Base-by-base conservation (phyloP, 1,140 invertebrate species). In the Venturia canescens region DNA sequence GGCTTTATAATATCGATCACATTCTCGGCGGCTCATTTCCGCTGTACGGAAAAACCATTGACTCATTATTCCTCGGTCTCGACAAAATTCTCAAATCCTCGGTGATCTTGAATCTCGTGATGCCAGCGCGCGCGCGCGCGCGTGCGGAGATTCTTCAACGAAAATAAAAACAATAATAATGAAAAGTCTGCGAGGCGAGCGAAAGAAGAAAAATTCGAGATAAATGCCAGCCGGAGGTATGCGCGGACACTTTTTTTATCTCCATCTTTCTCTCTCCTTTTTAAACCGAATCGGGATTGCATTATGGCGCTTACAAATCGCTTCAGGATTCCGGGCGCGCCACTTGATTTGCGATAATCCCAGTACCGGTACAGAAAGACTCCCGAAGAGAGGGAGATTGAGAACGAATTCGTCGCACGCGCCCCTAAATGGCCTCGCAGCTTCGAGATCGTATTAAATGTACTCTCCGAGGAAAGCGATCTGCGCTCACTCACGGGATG, bases 231-330 rank as follows among this genome's bases (percentile, higher is more conserved):
- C 1, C 50, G 18, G 11, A 53, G 50, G 50, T 53, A 53, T 18
- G 50, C n/a, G 15, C 48, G 50, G 16, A 11, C 50, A 53, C 3
- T 53, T 53, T 53, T 53, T 53, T 53, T 53, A 7, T 53, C 15
- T 53, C 15, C 15, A n/a, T 53, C 11, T 53, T 21, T 53, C 11
- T 53, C 16, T 53, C 11, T 53, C 50, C 4, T 53, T 44, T 11
- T 44, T 44, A 6, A 44, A 44, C 76, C 70, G 72, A 48, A 48
- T 88, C 83, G 76, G 27, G 70, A 70, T 80, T 69, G 83, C 77
- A 88, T 90, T 88, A 89, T 84, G 86, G 86, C 83, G 84, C 83
- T 83, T 87, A 88, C 89, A 89, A 91, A 91, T 91, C 89, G 88
- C 71, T 84, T 67, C 88, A 57, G 83, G 87, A 91, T 90, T 90